A percentile compares a stretch with the other conserved stretches of the same genome.
Evolutionary conservation across 2,888 invertebrate species (phyloP).

Genomic region (Punctoribates punctum): DNA sequence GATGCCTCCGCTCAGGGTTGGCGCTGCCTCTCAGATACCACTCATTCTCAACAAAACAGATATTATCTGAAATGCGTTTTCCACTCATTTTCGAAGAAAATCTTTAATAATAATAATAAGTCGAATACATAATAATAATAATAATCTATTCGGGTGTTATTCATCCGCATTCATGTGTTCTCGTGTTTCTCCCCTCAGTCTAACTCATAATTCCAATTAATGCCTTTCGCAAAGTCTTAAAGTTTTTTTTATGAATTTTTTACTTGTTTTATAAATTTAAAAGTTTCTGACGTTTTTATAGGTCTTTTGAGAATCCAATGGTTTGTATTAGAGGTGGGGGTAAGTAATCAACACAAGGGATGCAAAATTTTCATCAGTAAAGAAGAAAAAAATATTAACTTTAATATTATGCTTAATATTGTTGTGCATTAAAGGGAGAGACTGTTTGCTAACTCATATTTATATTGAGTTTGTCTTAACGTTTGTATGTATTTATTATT

Average conservation of each 20-base stretch:
- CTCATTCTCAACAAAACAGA: neutral
- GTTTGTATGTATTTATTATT: conserved; percentile 25
- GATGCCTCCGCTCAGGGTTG: neutral
- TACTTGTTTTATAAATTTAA: conserved; percentile 36
- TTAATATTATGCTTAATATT: conserved; percentile 36
- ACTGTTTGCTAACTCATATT: conserved; percentile 9
- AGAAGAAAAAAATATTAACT: conserved; percentile 36
- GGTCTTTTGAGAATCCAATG: conserved; percentile 33
- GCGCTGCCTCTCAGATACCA: conserved; percentile 1
- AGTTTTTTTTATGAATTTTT: conserved; percentile 21
- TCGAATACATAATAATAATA: neutral
- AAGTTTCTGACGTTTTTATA: conserved; percentile 34
- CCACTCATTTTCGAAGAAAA: conserved; percentile 4
- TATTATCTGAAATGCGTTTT: conserved; percentile 15
- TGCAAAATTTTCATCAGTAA: conserved; percentile 30
- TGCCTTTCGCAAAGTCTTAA: conserved; percentile 26
- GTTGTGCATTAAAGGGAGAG: too few relatives aligned
- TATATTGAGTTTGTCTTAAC: conserved; percentile 2
- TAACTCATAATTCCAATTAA: conserved; percentile 35
- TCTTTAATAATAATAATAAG: conserved; percentile 26
- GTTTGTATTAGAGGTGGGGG: conserved; percentile 4
- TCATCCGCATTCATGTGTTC: conserved; percentile 14
- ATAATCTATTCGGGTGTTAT: neutral
- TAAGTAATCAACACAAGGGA: conserved; percentile 2
- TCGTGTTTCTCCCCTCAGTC: neutral